Evolutionary conservation across 2,888 invertebrate genomes (phyloP).

Genomic region (Leptinotarsa peninsularis): DNA sequence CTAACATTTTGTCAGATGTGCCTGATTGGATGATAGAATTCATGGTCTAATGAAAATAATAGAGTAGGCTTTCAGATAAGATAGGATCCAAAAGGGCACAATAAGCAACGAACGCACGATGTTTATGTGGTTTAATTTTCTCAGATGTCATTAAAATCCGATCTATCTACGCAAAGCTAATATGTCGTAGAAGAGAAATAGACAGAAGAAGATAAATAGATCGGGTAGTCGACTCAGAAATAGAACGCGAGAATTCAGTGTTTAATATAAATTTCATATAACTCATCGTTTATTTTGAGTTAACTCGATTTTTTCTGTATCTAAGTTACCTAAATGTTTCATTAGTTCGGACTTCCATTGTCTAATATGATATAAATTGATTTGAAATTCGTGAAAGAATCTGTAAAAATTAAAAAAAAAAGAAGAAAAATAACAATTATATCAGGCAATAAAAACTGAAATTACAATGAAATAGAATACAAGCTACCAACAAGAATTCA

Average conservation of each 20-base stretch:
- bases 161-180: slow-evolving; percentile 57
- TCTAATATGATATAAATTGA: too few species aligned
- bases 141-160: slow-evolving; percentile 65
- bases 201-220: slow-evolving; percentile 29
- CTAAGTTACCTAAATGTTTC: too few species aligned
- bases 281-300: too few species aligned
- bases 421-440: too few species aligned
- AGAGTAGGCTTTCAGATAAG: slow-evolving; percentile 50
- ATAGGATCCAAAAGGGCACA: slow-evolving; percentile 58
- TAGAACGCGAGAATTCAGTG: not conserved
- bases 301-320: too few species aligned
- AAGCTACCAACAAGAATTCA: too few species aligned
- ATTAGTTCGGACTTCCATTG: too few species aligned
- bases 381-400: too few species aligned
- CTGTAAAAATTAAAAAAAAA: too few species aligned
- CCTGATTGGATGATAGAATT: slow-evolving; percentile 34
- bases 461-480: too few species aligned
- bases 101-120: slow-evolving; percentile 60
- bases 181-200: slow-evolving; percentile 59
- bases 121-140: slow-evolving; percentile 66
- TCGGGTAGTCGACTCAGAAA: slow-evolving; percentile 25
- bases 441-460: too few species aligned
- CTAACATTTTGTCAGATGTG: slow-evolving; percentile 2
- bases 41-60: slow-evolving; percentile 45
- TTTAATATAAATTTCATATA: too few species aligned